These are phyloP conservation scores for Colletes latitarsis DNA, from an alignment of 1,140 invertebrate genomes.

Conservation along the genomic window DNA sequence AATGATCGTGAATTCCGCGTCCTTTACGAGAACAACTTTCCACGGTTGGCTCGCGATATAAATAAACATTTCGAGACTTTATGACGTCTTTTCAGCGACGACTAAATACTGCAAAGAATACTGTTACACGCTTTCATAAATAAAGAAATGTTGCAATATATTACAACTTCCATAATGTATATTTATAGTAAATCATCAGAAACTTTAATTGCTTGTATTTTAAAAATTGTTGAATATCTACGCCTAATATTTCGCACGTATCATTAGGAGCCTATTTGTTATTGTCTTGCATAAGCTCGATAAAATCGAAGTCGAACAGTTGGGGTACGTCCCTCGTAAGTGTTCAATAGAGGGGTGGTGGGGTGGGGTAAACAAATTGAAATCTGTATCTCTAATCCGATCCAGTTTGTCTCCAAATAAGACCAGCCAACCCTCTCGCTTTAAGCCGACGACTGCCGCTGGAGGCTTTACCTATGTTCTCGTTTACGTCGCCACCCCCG, in stretches of 20 bases:
- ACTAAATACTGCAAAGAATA: background rate
- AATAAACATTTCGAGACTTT: too few species aligned
- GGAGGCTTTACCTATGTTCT: conserved; percentile 58
- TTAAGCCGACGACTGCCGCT: conserved; percentile 62
- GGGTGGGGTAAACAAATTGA: conserved; percentile 71
- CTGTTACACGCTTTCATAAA: too few species aligned
- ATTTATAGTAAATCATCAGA: too few species aligned
- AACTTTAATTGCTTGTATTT: too few species aligned
- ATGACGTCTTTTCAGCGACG: background rate
- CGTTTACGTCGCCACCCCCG: conserved; percentile 37
- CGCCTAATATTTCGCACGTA: too few species aligned
- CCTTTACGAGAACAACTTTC: background rate
- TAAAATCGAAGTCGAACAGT: too few species aligned
- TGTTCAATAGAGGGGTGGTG: background rate
- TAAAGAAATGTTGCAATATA: too few species aligned
- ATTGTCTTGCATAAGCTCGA: too few species aligned
- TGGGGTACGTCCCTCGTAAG: too few species aligned
- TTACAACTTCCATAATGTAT: too few species aligned
- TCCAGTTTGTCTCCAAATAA: conserved; percentile 76
- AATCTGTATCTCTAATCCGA: conserved; percentile 76
- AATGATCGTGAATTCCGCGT: background rate
- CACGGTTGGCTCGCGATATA: background rate
- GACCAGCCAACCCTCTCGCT: conserved; percentile 69
- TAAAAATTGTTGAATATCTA: too few species aligned
- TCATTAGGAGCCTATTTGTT: too few species aligned